Base-by-base conservation (phyloP, 2,888 invertebrate genomes). In the Lasioglossum vierecki region DNA sequence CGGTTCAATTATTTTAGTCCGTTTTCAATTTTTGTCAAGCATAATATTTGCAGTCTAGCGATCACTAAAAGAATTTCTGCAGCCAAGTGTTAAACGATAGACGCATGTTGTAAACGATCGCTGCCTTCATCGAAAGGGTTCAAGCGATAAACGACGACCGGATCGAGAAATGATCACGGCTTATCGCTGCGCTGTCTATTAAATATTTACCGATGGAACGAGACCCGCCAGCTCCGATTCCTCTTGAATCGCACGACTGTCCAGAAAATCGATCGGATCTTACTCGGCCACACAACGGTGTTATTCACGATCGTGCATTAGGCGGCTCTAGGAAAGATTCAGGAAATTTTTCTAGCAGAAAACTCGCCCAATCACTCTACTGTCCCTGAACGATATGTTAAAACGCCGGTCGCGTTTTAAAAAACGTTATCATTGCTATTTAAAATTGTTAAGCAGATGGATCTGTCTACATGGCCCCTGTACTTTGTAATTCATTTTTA, bases 201-300 rank as follows among this genome's bases (percentile, higher is more conserved):
- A 71, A 84, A 79, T 84, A 80, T 84, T 82, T 72, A 79, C 63
- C 75, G 60, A 46, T 53, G 57, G 44, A 60, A 57, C 39, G 78
- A 35, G 79, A 53, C 39, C 57, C 15, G 63, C 15, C 30, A 57
- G n/a, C 57, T 57, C 1, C 13, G 60, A 78, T 72, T 74, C 60
- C 49, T 80, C 44, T 26, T 81, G 77, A 82, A 74, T 86, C 74
- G 44, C 8, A 15, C 57, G 63, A 49, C 79, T 60, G 66, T 71
- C 82, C 77, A 83, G 81, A 82, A 84, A 72, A 87, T 77, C 68
- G 71, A 87, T 82, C 63, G 70, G 57, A 72, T 63, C 60, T 46
- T 57, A 8, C 3, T n/a, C 53, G 35, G 71, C 11, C 75, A 22
- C 22, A 84, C 74, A 84, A 78, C 44, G 79, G 63, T 41, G 49